Percentiles rank a stretch among this genome's conserved stretches.
Evolutionary conservation across 1,140 invertebrate genomes (phyloP).

Genomic region (Brevipalpus yothersi): DNA sequence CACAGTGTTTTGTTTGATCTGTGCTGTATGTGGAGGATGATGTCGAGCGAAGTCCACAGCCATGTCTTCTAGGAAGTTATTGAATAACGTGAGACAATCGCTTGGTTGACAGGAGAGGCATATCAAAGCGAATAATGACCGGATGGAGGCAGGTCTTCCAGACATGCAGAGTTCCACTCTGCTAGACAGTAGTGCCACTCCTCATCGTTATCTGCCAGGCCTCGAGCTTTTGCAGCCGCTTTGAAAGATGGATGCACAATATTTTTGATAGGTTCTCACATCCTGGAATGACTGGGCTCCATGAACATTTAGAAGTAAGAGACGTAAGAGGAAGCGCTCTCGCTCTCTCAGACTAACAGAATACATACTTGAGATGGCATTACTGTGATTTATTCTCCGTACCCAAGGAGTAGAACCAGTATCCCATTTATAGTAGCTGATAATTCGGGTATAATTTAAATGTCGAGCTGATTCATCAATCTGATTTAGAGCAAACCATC

Average conservation of each 20-base stretch:
- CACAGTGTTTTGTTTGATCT: too few relatives aligned
- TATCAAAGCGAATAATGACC: too few relatives aligned
- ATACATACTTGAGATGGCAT: conserved; percentile 6
- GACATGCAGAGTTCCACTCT: too few relatives aligned
- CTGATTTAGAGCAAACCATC: conserved; percentile 1
- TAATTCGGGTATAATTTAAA: background rate
- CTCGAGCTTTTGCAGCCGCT: conserved; percentile 3
- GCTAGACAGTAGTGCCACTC: conserved; percentile 1
- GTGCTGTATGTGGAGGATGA: too few relatives aligned
- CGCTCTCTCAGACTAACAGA: conserved; percentile 6
- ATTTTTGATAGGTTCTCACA: conserved; percentile 9
- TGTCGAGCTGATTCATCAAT: background rate
- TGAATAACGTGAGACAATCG: too few relatives aligned
- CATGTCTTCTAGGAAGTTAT: too few relatives aligned
- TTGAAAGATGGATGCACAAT: conserved; percentile 4
- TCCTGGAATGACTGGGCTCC: conserved; percentile 12
- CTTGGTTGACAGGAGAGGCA: too few relatives aligned
- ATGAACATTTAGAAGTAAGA: conserved; percentile 10
- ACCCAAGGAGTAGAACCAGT: background rate
- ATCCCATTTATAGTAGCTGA: background rate
- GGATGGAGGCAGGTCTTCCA: too few relatives aligned
- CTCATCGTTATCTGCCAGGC: conserved; percentile 2
- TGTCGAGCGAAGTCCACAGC: too few relatives aligned
- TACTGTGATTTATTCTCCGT: background rate
- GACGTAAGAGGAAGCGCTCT: conserved; percentile 12